These are phyloP conservation scores for Drosophila pegasa DNA, from an alignment of 2,888 invertebrate genomes.

Conservation along the genomic window DNA sequence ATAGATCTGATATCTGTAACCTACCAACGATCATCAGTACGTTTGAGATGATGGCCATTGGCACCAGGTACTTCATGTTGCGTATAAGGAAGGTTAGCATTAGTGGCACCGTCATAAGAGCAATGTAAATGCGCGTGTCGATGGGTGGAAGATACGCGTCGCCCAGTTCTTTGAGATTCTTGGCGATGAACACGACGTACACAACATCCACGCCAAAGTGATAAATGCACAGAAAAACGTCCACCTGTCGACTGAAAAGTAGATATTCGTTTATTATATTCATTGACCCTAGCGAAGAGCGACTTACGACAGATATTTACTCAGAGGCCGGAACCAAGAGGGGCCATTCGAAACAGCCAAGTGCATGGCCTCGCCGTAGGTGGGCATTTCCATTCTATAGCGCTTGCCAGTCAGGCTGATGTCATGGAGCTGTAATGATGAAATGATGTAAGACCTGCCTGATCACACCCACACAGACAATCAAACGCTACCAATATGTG, in stretches of 20 bases:
- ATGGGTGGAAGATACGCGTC: slow-evolving; percentile 86
- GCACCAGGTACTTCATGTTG: slow-evolving; percentile 93
- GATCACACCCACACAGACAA: not conserved
- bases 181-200: slow-evolving; percentile 96
- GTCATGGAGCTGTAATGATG: slow-evolving; percentile 52
- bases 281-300: not conserved
- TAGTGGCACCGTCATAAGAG: slow-evolving; percentile 88
- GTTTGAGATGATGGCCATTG: slow-evolving; percentile 96
- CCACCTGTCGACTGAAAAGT: slow-evolving; percentile 88
- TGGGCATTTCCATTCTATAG: slow-evolving; percentile 89
- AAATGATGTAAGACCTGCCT: not conserved
- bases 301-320: slow-evolving; percentile 85
- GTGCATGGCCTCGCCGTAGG: slow-evolving; percentile 93
- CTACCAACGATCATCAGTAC: slow-evolving; percentile 89
- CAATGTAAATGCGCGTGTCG: slow-evolving; percentile 85
- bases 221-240: slow-evolving; percentile 92
- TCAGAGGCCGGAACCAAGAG: slow-evolving; percentile 86
- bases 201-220: slow-evolving; percentile 98
- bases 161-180: slow-evolving; percentile 91
- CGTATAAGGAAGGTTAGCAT: slow-evolving; percentile 89
- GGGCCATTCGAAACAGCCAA: slow-evolving; percentile 91
- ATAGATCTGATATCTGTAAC: not conserved
- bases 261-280: not conserved
- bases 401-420: slow-evolving; percentile 85
- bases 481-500: slow-evolving; percentile 88